Conservation (phyloP, 2,113 vertebrate genomes). For the Oophaga pumilio region DNA sequence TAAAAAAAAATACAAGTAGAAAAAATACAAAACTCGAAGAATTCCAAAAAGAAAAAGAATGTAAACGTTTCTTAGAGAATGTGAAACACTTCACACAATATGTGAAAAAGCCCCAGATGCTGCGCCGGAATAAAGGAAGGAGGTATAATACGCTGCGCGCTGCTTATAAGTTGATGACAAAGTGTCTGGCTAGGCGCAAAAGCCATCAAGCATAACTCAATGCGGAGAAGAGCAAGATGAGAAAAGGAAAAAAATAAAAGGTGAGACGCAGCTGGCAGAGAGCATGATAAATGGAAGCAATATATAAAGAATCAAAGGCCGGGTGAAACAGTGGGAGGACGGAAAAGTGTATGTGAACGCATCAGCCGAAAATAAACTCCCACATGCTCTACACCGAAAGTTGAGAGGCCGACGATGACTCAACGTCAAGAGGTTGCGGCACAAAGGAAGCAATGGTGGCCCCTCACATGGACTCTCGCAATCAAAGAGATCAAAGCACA, state of each 20-base stretch:
- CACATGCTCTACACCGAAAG: conserved; percentile 28
- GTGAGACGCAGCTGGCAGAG: conserved; percentile 43
- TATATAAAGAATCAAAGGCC: conserved; percentile 25
- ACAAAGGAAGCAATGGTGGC: neutral
- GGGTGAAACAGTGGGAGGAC: conserved; percentile 23
- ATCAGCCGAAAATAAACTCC: conserved; percentile 40
- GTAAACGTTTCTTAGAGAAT: neutral
- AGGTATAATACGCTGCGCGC: neutral
- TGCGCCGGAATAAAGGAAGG: neutral
- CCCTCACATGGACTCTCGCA: neutral
- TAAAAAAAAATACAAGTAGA: neutral
- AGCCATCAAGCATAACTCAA: conserved; percentile 26
- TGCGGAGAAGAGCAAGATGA: conserved; percentile 8
- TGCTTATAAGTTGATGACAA: conserved; percentile 11
- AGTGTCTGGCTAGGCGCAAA: conserved; percentile 6
- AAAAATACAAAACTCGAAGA: neutral
- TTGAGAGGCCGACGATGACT: conserved; percentile 31
- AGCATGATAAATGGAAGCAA: conserved; percentile 42
- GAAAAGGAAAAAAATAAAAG: neutral
- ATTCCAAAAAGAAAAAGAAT: neutral
- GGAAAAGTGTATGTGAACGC: conserved; percentile 1
- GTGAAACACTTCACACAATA: neutral
- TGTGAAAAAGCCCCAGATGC: neutral
- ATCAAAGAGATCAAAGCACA: neutral
- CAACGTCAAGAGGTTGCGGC: neutral